phyloP scores from a whole-genome alignment of 2,888 invertebrate species.

The Magallana nippona region DNA sequence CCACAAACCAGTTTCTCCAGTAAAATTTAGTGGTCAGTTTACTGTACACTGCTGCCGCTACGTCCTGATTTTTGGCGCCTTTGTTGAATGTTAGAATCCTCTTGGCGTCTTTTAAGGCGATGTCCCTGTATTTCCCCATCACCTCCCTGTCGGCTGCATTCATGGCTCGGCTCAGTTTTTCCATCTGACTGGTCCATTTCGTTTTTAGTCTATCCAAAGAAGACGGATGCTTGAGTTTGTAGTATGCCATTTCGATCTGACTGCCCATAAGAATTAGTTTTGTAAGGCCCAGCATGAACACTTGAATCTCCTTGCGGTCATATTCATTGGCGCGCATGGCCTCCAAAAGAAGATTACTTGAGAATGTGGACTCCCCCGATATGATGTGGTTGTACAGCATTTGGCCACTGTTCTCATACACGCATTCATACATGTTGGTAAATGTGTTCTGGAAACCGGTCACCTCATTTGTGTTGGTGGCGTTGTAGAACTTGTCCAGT shows the following conservation, averaged over 20 bases:
- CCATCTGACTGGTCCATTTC: not conserved
- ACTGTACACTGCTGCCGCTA: not conserved
- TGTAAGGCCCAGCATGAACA: constrained; percentile 1
- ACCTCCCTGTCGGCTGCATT: not conserved
- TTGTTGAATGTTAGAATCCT: not conserved
- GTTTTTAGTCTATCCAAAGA: not conserved
- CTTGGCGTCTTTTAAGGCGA: not conserved
- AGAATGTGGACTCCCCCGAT: not conserved
- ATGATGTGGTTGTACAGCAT: not conserved
- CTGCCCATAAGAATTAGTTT: not conserved
- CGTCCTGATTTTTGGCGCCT: not conserved
- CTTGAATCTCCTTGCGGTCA: not conserved
- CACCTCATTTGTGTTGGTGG: not conserved
- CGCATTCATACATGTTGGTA: not conserved
- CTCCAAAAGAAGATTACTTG: not conserved
- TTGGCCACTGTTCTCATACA: constrained; percentile 2
- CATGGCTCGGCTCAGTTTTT: not conserved
- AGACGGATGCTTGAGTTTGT: not conserved
- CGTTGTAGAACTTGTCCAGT: not conserved
- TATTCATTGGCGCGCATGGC: not conserved
- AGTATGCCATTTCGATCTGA: not conserved
- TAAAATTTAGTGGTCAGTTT: not conserved
- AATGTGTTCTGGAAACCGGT: not conserved
- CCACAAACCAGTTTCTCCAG: constrained; percentile 5
- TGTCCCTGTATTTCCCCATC: not conserved